Conservation (phyloP, 2,888 invertebrate species). For the Mythimna impura region DNA sequence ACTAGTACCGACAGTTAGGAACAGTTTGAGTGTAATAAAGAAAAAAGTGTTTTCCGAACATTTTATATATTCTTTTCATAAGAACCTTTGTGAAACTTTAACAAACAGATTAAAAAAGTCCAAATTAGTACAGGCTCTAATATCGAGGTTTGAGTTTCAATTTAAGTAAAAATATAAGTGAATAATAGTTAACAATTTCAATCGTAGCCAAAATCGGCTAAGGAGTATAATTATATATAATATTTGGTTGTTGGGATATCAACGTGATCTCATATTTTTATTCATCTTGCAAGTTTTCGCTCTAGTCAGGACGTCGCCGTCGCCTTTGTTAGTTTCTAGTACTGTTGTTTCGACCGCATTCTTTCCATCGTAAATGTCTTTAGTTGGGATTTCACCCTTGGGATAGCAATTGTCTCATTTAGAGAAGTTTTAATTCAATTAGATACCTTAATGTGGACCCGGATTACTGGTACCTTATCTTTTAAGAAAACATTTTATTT, state of each 20-base stretch:
- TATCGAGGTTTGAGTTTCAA: background rate
- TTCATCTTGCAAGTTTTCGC: conserved; percentile 7
- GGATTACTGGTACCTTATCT: background rate
- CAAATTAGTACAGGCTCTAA: no score
- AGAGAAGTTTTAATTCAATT: conserved; percentile 18
- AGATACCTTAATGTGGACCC: background rate
- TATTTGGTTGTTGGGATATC: no score
- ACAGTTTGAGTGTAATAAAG: no score
- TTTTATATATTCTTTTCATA: no score
- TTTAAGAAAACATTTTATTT: background rate
- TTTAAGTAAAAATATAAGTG: background rate
- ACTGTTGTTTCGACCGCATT: background rate
- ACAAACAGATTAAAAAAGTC: no score
- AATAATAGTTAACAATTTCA: background rate
- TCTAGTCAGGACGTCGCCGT: background rate
- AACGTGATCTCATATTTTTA: conserved; percentile 7
- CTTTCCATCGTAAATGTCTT: conserved; percentile 3
- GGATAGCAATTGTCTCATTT: conserved; percentile 9
- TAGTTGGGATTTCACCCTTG: background rate
- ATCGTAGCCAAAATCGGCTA: background rate
- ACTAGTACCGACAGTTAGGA: no score
- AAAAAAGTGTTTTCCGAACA: no score
- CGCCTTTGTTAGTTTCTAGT: background rate
- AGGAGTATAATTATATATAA: no score
- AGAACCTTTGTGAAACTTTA: no score